Base-by-base conservation (phyloP, 35 echinoderm and acorn worm genomes). In the Ophioderma brevispina region DNA sequence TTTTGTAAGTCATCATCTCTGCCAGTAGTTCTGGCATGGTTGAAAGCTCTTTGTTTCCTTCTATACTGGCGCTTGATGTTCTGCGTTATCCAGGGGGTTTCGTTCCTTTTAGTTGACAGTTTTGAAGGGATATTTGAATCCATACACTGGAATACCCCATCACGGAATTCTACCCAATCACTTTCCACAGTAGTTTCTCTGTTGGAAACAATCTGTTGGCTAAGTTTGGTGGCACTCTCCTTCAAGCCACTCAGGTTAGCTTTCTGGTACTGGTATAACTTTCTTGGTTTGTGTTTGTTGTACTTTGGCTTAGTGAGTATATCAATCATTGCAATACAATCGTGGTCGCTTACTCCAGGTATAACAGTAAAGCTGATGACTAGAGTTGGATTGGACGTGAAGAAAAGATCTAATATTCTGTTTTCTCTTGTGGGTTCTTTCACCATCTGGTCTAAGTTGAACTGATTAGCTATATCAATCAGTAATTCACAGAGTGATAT, bases 361-460 rank as follows among this genome's bases (percentile, higher is more conserved):
- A 70, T 18, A 25, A 70, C 28, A 70, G 59, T 70, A 25, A 25
- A 8, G 28, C 28, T 30, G 23, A 15, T 70, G 6, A 30, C 28
- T 4, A 70, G 23, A 4, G 59, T 70, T 2, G 59, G 23, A 30
- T 70, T 70, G 5, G 59, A 70, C 10, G 59, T 70, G 17, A 39
- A 76, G 35, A 64, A 70, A 18, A 76, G 55, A 38, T 86, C 52
- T 13, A 86, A 37, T 32, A 86, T 86, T 17, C 30, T 70, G 1
- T 86, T 59, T 86, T 38, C 59, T 21, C 84, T 28, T 19, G 63
- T 86, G 14, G 84, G 84, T 31, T 64, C 30, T 2, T 32, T 14
- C 17, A 86, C 31, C 15, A 70, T 14, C 38, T 86, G 84, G 10
- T 50, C 33, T 11, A 84, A 33, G 82, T 84, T 84, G 82, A 52